phyloP scores from a whole-genome alignment of 2,113 vertebrate genomes.

The Alces alces region DNA sequence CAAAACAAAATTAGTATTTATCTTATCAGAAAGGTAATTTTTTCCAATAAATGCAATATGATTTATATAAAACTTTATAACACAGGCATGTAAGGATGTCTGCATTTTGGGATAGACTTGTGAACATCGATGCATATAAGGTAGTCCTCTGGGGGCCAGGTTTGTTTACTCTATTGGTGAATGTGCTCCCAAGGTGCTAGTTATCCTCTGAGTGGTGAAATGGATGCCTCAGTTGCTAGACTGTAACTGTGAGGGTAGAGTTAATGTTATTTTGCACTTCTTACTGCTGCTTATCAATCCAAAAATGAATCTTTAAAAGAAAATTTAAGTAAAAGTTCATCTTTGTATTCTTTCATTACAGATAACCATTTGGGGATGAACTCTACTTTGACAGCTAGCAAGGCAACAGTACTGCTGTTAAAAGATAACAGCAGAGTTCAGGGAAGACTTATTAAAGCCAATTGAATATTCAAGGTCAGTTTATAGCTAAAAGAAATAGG shows the following conservation, averaged over 20 bases:
- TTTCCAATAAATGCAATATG: background rate
- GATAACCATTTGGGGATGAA: background rate
- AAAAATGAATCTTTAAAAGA: background rate
- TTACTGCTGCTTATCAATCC: background rate
- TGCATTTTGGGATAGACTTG: background rate
- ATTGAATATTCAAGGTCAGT: background rate
- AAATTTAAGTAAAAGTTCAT: background rate
- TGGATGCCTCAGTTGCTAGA: background rate
- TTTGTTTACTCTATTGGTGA: no score
- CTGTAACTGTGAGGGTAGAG: background rate
- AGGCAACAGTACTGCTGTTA: background rate
- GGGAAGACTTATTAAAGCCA: slow-evolving; percentile 9
- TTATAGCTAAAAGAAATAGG: background rate
- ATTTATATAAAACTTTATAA: background rate
- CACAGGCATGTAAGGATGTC: background rate
- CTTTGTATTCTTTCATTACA: slow-evolving; percentile 30
- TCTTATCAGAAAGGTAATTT: background rate
- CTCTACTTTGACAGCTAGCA: background rate
- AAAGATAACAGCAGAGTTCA: background rate
- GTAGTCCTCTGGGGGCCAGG: background rate
- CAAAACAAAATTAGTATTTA: background rate
- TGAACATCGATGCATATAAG: background rate
- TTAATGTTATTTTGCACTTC: no score
- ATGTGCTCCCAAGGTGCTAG: background rate
- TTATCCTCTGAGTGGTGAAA: background rate